These are phyloP conservation scores for Porphyrio hochstetteri DNA, from an alignment of 2,113 vertebrate genomes.

Conservation along the genomic window DNA sequence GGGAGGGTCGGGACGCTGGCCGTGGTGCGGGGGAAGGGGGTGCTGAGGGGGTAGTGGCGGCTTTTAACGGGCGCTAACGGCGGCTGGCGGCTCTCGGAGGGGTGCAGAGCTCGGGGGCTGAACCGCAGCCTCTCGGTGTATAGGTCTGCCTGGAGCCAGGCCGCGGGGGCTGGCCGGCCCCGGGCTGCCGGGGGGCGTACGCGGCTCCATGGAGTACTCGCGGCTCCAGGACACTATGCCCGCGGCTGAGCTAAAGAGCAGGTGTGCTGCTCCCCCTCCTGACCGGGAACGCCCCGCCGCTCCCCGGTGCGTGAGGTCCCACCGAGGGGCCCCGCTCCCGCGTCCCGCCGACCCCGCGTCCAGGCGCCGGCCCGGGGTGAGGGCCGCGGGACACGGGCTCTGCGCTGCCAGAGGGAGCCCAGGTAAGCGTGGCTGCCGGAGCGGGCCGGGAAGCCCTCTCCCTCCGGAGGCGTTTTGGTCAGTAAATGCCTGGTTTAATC, in stretches of 20 bases:
- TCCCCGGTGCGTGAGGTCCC: neutral
- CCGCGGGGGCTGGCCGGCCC: neutral
- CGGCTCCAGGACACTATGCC: accelerated
- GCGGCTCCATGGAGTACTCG: too few relatives aligned
- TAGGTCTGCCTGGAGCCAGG: neutral
- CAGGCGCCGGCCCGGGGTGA: too few relatives aligned
- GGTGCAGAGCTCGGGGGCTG: neutral
- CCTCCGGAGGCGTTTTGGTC: neutral
- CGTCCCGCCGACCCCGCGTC: neutral
- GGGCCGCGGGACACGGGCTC: neutral
- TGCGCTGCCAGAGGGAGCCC: accelerated
- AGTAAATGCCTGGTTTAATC: neutral
- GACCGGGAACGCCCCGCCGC: accelerated
- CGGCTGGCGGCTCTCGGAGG: neutral
- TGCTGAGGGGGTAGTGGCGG: neutral
- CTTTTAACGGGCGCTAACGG: neutral
- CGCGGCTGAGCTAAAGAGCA: neutral
- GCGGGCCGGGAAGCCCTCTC: neutral
- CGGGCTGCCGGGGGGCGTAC: too few relatives aligned
- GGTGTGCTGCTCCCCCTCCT: neutral
- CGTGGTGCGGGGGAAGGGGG: neutral
- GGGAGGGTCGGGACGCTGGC: neutral
- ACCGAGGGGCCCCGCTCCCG: neutral
- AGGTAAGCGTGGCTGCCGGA: neutral
- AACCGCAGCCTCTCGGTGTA: neutral